Evolutionary conservation across 2,888 invertebrate genomes (phyloP), one percentile per base, ranked within the genome.

Genomic region (Mylabris sibirica): DNA sequence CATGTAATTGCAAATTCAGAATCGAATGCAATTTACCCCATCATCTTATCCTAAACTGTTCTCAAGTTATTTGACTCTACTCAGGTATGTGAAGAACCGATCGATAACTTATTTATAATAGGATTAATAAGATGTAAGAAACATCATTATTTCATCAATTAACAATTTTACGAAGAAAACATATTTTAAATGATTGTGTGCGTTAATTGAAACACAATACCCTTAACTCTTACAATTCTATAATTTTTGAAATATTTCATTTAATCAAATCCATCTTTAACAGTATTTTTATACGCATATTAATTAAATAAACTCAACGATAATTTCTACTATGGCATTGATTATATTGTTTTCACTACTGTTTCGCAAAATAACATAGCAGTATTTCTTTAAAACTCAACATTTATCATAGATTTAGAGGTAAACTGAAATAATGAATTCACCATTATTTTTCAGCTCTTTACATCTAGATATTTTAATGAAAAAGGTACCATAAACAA

Each of bases 401-500:
- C 38, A 38, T 38, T 44, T 44, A 44, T 3, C n/a, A 17, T 44
- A 17, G 6, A n/a, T 41, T 41, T 9, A 11, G 35, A 35, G 8
- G 8, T 11, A 17, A 49, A 49, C 20, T 8, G 6, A 49, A 41
- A 41, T 41, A 14, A n/a, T n/a, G n/a, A n/a, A 14, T 14, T 17
- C 14, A 9, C 14, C 3, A 35, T 35, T 35, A 17, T 14, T 41
- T n/a, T 41, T 41, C 14, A 14, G 41, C 11, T 14, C 12, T 41
- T 41, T 41, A 41, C n/a, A 41, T 8, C 30, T 8, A 49, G 49
- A 53, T 57, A n/a, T 9, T 24, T 24, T 24, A 22, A 22, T 14
- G 22, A 22, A 22, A 57, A 26, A 64, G 64, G 62, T 59, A 60
- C 35, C 60, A 68, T 59, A 68, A 68, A 65, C 61, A 68, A 68